Evolutionary conservation across 2,113 vertebrate genomes (phyloP).

Genomic region (Ginglymostoma cirratum): DNA sequence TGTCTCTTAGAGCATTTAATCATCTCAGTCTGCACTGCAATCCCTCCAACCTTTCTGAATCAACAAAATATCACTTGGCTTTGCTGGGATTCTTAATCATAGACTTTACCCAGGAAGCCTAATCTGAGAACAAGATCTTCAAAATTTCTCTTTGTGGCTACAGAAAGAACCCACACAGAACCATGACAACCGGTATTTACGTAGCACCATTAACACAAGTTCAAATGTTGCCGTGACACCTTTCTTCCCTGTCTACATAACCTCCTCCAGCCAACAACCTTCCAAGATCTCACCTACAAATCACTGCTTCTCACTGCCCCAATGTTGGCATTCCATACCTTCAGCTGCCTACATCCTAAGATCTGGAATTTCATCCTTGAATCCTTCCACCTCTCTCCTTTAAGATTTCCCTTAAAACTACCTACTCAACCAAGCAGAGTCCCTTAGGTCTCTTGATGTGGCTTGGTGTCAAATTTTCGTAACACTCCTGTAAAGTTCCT

Average conservation of each 20-base stretch:
- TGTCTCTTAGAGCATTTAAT: neutral
- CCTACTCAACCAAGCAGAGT: neutral
- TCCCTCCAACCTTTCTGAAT: neutral
- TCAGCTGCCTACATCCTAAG: neutral
- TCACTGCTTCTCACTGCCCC: neutral
- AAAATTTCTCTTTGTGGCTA: neutral
- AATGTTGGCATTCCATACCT: neutral
- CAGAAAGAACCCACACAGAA: neutral
- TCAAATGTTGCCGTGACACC: neutral
- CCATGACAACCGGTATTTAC: neutral
- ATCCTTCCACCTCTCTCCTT: neutral
- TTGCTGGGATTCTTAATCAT: conserved; percentile 7
- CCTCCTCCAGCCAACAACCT: neutral
- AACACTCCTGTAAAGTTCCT: neutral
- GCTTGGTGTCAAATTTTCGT: neutral
- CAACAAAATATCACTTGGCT: neutral
- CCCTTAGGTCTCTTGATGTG: neutral
- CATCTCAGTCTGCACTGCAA: neutral
- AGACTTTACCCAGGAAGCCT: neutral
- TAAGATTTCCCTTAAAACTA: neutral
- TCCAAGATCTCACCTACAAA: neutral
- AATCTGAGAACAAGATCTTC: neutral
- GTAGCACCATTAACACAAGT: neutral
- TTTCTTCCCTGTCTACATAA: neutral
- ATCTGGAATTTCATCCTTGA: neutral